These are phyloP conservation scores for Drosophila rufa DNA, from an alignment of 1,140 invertebrate genomes.

Conservation along the genomic window DNA sequence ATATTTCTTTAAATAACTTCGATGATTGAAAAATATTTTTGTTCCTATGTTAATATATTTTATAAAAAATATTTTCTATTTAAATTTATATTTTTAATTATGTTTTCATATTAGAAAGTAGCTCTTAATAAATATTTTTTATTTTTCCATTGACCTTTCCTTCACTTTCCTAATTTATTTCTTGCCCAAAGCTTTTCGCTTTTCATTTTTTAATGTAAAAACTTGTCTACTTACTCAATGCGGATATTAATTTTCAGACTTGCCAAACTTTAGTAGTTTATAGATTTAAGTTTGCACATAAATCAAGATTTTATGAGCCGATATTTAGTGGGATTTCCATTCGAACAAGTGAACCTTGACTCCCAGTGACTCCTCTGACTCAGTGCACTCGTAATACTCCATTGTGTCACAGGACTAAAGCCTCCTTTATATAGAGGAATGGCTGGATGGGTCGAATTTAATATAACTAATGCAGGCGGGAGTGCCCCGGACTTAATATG, in stretches of 20 bases:
- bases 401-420: background rate
- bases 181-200: background rate
- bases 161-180: background rate
- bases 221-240: conserved; percentile 45
- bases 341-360: background rate
- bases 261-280: conserved; percentile 1
- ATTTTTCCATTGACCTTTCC: background rate
- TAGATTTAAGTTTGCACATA: conserved; percentile 7
- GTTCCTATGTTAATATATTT: no score
- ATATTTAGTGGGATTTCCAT: background rate
- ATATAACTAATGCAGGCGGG: conserved; percentile 68
- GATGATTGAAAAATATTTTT: no score
- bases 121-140: no score
- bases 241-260: background rate
- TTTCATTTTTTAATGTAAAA: background rate
- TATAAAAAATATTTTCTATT: no score
- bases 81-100: no score
- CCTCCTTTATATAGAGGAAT: conserved; percentile 21
- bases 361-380: conserved; percentile 5
- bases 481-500: conserved; percentile 59
- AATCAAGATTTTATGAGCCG: conserved; percentile 40
- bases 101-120: no score
- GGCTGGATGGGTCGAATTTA: conserved; percentile 39
- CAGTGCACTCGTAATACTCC: conserved; percentile 7
- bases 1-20: no score